Evolutionary conservation across 2,888 invertebrate genomes (phyloP), one percentile per base, ranked within the genome.

Genomic region (Conus canariensis): DNA sequence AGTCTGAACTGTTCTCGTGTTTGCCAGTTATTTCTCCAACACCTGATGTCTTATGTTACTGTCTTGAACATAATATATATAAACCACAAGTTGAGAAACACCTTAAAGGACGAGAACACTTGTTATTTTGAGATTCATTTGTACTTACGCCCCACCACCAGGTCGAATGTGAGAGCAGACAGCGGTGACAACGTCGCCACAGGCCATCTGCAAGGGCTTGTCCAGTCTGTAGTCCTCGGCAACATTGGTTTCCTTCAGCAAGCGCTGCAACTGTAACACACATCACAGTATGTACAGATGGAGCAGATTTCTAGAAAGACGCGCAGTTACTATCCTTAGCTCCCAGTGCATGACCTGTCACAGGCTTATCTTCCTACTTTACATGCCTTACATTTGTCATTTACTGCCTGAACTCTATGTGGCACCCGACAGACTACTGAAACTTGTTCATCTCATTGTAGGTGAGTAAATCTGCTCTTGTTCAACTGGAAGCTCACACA

Each of bases 161-260:
- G 95, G 94, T 19, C 93, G 92, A 14, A 95, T 92, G 90, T 95
- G 93, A 85, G 92, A 92, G 92, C 97, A 97, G 4, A 97, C 97
- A 67, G 97, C 96, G 95, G 98, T 97, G 0, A 98, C 98, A 12
- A 99, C 98, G 2, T 98, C 97, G 94, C 98, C 97, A 95, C 99
- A 99, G 0, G 98, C 98, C 95, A 98, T 98, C 88, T 98, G 97
- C 88, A 99, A 96, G 80, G 98, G 97, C 0, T 98, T 98, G 96
- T 99, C 99, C 0, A 99, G 98, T 93, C 98, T 97, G 98, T 99
- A 99, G 96, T 99, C 98, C 96, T 98, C 98, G 0, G 98, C 99
- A n/a, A 98, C 98, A 96, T 99, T 99, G 9, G 98, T 97, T 94
- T 98, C 98, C 96, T 98, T 98, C 6, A 99, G 97, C 83, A 99